phyloP scores from a whole-genome alignment of 1,140 invertebrate genomes.

The Formica exsecta region DNA sequence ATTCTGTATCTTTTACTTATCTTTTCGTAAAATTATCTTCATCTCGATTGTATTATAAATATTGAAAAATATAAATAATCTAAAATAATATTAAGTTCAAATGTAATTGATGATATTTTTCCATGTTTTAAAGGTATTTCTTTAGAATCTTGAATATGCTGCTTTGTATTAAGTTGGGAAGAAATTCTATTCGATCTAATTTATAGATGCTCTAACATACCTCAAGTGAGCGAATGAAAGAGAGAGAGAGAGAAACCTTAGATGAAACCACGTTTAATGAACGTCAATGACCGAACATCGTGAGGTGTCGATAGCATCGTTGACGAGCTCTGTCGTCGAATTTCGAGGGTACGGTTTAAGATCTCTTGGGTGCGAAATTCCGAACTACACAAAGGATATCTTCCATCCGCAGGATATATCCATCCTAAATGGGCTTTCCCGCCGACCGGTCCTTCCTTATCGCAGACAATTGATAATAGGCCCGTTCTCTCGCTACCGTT shows the following conservation, averaged over 20 bases:
- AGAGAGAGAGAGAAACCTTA: not conserved
- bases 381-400: slow-evolving; percentile 57
- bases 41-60: not conserved
- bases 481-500: slow-evolving; percentile 36
- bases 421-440: slow-evolving; percentile 61
- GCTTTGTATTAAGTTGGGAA: not conserved
- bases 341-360: slow-evolving; percentile 52
- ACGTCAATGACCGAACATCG: slow-evolving; percentile 52
- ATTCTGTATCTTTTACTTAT: too few species aligned
- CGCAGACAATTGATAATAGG: slow-evolving; percentile 67
- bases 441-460: slow-evolving; percentile 55
- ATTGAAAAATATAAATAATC: not conserved
- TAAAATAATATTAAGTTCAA: not conserved
- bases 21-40: too few species aligned
- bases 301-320: slow-evolving; percentile 52
- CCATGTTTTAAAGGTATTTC: not conserved
- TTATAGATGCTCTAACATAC: slow-evolving; percentile 11
- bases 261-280: slow-evolving; percentile 41
- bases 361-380: slow-evolving; percentile 45
- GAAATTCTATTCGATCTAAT: slow-evolving; percentile 21
- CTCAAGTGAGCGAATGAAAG: not conserved
- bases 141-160: not conserved
- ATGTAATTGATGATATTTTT: not conserved
- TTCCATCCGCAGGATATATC: slow-evolving; percentile 33
- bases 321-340: slow-evolving; percentile 42